phyloP scores from a whole-genome alignment of 2,797 vertebrate genomes.

The Sebastes kiyomatsui region DNA sequence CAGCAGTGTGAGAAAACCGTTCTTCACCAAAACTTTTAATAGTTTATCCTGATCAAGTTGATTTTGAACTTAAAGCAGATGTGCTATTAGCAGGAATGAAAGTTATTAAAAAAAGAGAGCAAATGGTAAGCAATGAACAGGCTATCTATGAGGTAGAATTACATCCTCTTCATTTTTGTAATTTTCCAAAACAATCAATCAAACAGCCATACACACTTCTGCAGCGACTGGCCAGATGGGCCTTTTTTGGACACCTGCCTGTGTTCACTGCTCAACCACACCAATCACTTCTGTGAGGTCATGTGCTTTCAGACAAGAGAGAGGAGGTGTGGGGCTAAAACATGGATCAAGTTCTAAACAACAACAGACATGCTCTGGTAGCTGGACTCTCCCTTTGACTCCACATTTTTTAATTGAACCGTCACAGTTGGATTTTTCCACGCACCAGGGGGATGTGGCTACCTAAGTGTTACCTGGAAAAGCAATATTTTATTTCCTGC shows the following conservation, averaged over 20 bases:
- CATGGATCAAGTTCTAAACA: no score
- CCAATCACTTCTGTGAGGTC: no score
- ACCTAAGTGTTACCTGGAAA: not conserved
- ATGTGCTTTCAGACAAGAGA: not conserved
- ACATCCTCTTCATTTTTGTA: not conserved
- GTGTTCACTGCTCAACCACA: not conserved
- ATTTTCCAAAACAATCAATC: not conserved
- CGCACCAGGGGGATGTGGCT: no score
- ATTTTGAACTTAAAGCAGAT: not conserved
- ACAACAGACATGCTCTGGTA: not conserved
- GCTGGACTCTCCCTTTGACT: not conserved
- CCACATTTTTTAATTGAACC: no score
- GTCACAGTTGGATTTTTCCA: no score
- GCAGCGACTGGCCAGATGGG: not conserved
- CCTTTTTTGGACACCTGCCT: not conserved
- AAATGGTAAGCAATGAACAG: not conserved
- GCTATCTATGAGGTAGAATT: not conserved
- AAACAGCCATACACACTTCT: not conserved
- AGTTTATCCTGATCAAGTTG: not conserved
- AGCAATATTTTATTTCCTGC: not conserved
- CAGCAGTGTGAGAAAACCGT: not conserved
- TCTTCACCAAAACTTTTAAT: not conserved
- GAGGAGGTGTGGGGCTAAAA: not conserved
- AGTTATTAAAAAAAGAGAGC: not conserved
- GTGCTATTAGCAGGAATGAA: not conserved